These are phyloP conservation scores for Megaceryle maxima DNA, from an alignment of 2,113 vertebrate species.

Conservation along the genomic window DNA sequence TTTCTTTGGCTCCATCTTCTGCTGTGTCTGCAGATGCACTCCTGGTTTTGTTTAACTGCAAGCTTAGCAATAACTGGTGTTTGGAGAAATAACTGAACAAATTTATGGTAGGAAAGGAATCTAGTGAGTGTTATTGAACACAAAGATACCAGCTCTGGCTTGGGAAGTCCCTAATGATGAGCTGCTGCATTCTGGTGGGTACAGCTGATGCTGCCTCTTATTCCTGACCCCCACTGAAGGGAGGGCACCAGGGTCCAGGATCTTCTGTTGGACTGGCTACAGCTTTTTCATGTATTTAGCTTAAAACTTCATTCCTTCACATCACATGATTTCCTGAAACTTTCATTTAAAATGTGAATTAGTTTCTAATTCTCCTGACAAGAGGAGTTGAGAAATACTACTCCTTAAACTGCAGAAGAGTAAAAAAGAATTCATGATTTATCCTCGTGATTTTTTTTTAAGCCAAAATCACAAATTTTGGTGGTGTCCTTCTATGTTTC, in stretches of 20 bases:
- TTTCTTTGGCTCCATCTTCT: not conserved
- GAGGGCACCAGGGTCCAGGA: not conserved
- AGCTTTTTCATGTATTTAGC: not conserved
- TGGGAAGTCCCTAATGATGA: not conserved
- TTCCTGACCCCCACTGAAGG: not conserved
- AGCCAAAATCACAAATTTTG: not conserved
- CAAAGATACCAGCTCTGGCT: not conserved
- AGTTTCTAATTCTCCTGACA: not conserved
- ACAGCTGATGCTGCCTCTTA: not conserved
- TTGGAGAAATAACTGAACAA: not conserved
- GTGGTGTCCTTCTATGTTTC: not conserved
- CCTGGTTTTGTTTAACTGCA: not conserved
- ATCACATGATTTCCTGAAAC: not conserved
- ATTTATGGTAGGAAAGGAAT: not conserved
- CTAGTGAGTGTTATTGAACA: not conserved
- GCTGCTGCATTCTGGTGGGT: not conserved
- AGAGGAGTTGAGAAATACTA: not conserved
- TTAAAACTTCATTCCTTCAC: not conserved
- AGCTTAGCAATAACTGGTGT: not conserved
- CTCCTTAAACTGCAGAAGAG: not conserved
- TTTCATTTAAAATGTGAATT: not conserved
- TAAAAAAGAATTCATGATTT: not conserved
- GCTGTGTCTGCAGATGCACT: not conserved
- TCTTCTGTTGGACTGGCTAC: not conserved
- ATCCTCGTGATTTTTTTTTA: not conserved